phyloP scores from a whole-genome alignment of 2,797 vertebrate genomes.

The Oceanodroma leucorhoa region DNA sequence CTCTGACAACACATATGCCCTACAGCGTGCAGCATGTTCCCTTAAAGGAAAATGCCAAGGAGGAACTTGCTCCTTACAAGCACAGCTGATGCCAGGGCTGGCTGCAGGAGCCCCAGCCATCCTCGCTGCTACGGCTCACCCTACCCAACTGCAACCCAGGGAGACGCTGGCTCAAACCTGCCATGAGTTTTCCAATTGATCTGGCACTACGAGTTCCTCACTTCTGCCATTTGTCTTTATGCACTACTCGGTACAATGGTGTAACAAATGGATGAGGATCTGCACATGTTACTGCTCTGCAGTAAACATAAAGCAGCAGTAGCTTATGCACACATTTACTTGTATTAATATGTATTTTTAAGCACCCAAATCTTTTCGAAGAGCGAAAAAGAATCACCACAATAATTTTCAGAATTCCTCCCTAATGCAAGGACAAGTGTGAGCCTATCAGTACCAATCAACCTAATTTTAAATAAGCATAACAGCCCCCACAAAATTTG shows the following conservation, averaged over 20 bases:
- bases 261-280: neutral
- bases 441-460: neutral
- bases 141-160: accelerated
- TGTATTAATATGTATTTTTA: neutral
- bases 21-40: neutral
- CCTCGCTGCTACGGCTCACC: neutral
- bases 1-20: neutral
- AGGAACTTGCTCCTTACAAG: neutral
- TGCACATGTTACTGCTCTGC: neutral
- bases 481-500: neutral
- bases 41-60: neutral
- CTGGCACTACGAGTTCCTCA: accelerated
- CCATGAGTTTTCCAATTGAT: neutral
- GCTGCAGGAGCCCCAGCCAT: neutral
- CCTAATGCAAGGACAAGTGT: neutral
- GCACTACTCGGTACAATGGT: accelerated
- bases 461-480: neutral
- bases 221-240: neutral
- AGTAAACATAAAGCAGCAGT: neutral
- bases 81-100: neutral
- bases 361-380: neutral
- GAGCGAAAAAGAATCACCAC: neutral
- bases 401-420: neutral
- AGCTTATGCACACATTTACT: neutral
- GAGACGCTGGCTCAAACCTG: neutral